Conservation (phyloP, 2,113 vertebrate species). For the Entelurus aequoreus region DNA sequence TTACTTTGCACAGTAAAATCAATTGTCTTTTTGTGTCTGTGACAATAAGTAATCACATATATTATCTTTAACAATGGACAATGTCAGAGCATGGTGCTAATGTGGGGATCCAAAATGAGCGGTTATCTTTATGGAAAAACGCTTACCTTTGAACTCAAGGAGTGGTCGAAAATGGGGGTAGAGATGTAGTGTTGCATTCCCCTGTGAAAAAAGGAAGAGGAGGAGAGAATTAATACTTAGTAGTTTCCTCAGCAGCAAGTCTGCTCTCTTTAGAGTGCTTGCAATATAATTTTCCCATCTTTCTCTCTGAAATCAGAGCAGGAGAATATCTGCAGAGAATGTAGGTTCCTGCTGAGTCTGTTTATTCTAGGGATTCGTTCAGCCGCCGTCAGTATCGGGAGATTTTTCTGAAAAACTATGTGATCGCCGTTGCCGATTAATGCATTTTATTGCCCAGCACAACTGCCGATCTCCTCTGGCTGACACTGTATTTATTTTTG, state of each 20-base stretch:
- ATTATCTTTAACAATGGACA: no score
- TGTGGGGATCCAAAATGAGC: no score
- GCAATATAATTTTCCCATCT: constrained; percentile 51
- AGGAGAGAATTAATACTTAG: constrained; percentile 17
- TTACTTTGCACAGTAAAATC: neutral
- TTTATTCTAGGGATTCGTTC: neutral
- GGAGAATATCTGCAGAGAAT: constrained; percentile 27
- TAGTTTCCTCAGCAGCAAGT: constrained; percentile 14
- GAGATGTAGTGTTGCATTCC: constrained; percentile 75
- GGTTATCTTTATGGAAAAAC: neutral
- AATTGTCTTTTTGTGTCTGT: neutral
- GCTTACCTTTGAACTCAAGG: constrained; percentile 77
- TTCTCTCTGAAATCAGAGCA: constrained; percentile 44
- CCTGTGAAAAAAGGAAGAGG: constrained; percentile 53
- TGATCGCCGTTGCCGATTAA: no score
- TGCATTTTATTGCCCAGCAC: no score
- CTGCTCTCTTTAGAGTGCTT: constrained; percentile 30
- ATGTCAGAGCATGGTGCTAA: no score
- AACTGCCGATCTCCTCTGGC: no score
- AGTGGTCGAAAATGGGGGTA: constrained; percentile 75
- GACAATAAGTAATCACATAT: no score
- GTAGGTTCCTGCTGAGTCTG: constrained; percentile 24
- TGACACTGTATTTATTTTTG: no score
- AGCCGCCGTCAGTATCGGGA: no score
- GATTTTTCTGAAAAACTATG: no score